Conservation (phyloP, 2,888 invertebrate genomes). For the Cenopis cana region DNA sequence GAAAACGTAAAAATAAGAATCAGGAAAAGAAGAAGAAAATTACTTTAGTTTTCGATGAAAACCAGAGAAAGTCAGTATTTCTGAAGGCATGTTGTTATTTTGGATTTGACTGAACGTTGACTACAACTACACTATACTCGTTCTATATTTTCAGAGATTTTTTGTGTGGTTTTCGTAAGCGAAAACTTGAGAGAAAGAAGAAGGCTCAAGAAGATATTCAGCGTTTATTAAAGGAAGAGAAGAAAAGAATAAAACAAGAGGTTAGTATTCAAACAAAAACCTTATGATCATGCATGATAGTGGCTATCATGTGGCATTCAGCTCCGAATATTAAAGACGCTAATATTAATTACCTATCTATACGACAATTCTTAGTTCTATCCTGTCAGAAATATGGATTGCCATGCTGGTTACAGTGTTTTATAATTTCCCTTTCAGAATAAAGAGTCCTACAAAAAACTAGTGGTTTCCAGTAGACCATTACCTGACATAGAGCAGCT, state of each 20-base stretch:
- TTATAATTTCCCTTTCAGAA: slow-evolving; percentile 65
- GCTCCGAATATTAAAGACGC: too few relatives aligned
- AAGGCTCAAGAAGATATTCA: slow-evolving; percentile 90
- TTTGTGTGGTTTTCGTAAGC: slow-evolving; percentile 91
- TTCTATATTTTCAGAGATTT: slow-evolving; percentile 87
- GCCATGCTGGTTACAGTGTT: too few relatives aligned
- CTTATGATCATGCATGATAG: background rate
- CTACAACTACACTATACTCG: slow-evolving; percentile 17
- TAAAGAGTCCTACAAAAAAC: slow-evolving; percentile 90
- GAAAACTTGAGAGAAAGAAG: slow-evolving; percentile 90
- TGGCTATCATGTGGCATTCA: too few relatives aligned
- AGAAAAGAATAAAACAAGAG: slow-evolving; percentile 90
- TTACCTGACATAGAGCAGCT: slow-evolving; percentile 89
- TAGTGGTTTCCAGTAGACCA: slow-evolving; percentile 89
- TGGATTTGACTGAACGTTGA: slow-evolving; percentile 8
- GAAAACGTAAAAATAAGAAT: slow-evolving; percentile 68
- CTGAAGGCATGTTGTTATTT: slow-evolving; percentile 8
- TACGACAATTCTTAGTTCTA: too few relatives aligned
- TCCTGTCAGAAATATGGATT: too few relatives aligned
- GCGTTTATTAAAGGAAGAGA: slow-evolving; percentile 89
- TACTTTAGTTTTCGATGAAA: slow-evolving; percentile 75
- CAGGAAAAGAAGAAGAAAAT: slow-evolving; percentile 71
- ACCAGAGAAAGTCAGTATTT: slow-evolving; percentile 70
- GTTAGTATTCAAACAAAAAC: slow-evolving; percentile 69
- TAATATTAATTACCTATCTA: too few relatives aligned